A percentile compares a stretch with the other conserved stretches of the same genome.
phyloP scores from a whole-genome alignment of 2,888 invertebrate genomes.

The Lasioglossum villosulum region DNA sequence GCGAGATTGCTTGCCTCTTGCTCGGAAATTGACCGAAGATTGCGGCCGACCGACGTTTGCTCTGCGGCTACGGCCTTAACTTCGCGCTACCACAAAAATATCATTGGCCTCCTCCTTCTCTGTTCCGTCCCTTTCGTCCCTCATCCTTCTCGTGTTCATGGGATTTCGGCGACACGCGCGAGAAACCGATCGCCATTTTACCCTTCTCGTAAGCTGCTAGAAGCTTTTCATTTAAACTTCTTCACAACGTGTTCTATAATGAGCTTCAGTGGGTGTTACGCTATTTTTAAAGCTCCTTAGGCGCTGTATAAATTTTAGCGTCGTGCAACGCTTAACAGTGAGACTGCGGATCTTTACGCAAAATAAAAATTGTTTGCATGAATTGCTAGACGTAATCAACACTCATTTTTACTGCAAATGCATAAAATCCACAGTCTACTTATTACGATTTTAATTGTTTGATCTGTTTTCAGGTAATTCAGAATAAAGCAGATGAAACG shows the following conservation, averaged over 20 bases:
- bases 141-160: slow-evolving; percentile 17
- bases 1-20: slow-evolving; percentile 79
- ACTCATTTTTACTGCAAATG: not conserved
- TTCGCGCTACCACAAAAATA: slow-evolving; percentile 80
- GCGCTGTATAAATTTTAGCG: too few relatives aligned
- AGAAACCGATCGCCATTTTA: slow-evolving; percentile 44
- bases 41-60: slow-evolving; percentile 83
- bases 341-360: too few relatives aligned
- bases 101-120: slow-evolving; percentile 69
- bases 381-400: too few relatives aligned
- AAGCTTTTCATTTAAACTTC: not conserved
- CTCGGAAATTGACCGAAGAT: slow-evolving; percentile 83
- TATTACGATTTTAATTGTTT: not conserved
- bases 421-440: too few relatives aligned
- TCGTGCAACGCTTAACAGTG: too few relatives aligned
- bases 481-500: not conserved
- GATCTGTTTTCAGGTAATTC: not conserved
- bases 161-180: not conserved
- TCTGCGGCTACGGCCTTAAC: slow-evolving; percentile 80
- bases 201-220: not conserved
- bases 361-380: too few relatives aligned
- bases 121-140: slow-evolving; percentile 31
- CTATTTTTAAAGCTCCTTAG: too few relatives aligned
- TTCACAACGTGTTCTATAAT: too few relatives aligned
- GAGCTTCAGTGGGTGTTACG: too few relatives aligned